Percentiles rank a stretch among this genome's conserved stretches.
Conservation (phyloP, 1,140 invertebrate species). For the Goniozus legneri region DNA sequence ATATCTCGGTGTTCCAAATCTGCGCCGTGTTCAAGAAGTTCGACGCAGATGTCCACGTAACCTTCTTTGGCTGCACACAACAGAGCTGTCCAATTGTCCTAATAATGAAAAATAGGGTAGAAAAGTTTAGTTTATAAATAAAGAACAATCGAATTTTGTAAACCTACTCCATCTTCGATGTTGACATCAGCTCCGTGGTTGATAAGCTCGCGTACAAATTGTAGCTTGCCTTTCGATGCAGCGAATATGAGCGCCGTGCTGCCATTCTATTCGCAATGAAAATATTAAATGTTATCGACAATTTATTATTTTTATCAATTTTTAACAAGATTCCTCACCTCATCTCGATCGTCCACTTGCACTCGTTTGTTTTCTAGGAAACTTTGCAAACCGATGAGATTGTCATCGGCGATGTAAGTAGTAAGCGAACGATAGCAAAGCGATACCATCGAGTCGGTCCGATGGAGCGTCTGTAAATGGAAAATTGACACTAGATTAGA, state of each 20-base stretch:
- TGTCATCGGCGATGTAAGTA: conserved; percentile 77
- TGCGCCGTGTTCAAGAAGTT: conserved; percentile 84
- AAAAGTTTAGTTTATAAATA: conserved; percentile 7
- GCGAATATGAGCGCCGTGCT: conserved; percentile 89
- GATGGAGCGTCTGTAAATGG: conserved; percentile 57
- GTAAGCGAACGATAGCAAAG: conserved; percentile 75
- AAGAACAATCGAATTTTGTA: too few relatives aligned
- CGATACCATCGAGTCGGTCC: conserved; percentile 83
- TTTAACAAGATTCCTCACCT: conserved; percentile 58
- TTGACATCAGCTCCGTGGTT: conserved; percentile 85
- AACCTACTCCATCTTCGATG: conserved; percentile 81
- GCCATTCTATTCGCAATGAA: conserved; percentile 67
- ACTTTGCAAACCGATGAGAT: conserved; percentile 71
- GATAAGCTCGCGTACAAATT: conserved; percentile 79
- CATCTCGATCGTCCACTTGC: conserved; percentile 85
- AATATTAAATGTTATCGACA: neutral
- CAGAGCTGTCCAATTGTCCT: conserved; percentile 92
- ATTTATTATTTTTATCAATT: neutral
- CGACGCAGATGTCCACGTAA: conserved; percentile 74
- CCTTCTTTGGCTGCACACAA: conserved; percentile 89
- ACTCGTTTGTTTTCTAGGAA: conserved; percentile 79
- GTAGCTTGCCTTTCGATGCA: conserved; percentile 72
- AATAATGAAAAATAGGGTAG: conserved; percentile 10
- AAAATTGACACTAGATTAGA: neutral
- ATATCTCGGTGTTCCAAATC: conserved; percentile 88